phyloP scores from a whole-genome alignment of 2,888 invertebrate genomes.

The Adela reaumurella region DNA sequence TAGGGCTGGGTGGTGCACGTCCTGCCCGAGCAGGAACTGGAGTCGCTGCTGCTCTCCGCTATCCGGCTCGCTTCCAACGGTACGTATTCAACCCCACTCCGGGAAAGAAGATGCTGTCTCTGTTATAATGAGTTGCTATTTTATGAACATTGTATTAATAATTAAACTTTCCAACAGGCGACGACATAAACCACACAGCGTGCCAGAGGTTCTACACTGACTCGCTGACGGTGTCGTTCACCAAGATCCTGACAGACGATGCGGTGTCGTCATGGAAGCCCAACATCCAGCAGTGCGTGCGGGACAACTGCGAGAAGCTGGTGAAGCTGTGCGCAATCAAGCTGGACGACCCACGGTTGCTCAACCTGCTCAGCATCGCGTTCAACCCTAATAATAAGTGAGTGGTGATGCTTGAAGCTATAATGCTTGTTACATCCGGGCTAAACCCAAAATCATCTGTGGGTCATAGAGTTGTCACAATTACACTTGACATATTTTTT shows the following conservation, averaged over 20 bases:
- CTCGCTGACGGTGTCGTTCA: conserved; percentile 90
- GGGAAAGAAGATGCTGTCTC: conserved; percentile 73
- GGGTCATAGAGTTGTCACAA: no score
- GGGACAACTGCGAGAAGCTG: conserved; percentile 88
- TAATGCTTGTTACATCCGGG: no score
- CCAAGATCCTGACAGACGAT: conserved; percentile 95
- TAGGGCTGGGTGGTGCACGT: conserved; percentile 98
- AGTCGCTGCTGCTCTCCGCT: conserved; percentile 84
- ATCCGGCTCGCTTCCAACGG: conserved; percentile 84
- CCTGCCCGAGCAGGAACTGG: conserved; percentile 92
- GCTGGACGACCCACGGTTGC: conserved; percentile 88
- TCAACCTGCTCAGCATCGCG: conserved; percentile 89
- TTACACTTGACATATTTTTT: no score
- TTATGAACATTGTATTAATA: no score
- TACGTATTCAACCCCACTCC: no score
- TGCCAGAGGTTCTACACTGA: conserved; percentile 95
- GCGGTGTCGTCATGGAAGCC: conserved; percentile 97
- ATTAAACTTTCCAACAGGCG: no score
- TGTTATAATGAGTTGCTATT: no score
- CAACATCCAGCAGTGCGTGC: conserved; percentile 94
- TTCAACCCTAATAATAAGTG: conserved; percentile 95
- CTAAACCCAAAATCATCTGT: no score
- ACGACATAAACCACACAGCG: conserved; percentile 83
- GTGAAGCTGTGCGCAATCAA: conserved; percentile 92
- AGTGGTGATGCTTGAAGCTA: no score